Base-by-base conservation (phyloP, 2,888 invertebrate species). In the Torymus auratus region DNA sequence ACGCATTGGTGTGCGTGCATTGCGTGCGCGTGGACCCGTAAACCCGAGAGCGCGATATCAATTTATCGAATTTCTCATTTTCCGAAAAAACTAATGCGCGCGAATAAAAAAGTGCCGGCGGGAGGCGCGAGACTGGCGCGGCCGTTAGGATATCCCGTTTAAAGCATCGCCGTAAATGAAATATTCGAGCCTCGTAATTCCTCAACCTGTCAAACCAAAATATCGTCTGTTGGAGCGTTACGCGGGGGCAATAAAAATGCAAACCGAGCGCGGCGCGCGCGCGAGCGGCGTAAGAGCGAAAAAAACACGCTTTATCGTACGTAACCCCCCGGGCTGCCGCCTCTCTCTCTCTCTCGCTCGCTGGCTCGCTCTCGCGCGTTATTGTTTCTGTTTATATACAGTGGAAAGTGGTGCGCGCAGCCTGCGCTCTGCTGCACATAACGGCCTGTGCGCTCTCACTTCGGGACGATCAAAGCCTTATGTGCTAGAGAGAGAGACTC, bases 181-280 rank as follows among this genome's bases (percentile, higher is more conserved):
- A 78, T 78, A 78, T 78, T 71, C 71, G 71, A 23, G 53, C 58
- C 65, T 71, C 77, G 77, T 78, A 78, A 78, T 71, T 78, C 77
- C 28, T 78, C 70, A 60, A 71, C 52, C 77, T 71, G 71, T 71
- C 77, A 71, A 78, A 78, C 64, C 70, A 62, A 78, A 71, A 78
- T 71, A 78, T 78, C 77, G 71, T 65, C 65, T 65, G 65, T 17
- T 53, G 77, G 52, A 78, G 50, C 71, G 64, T 64, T 65, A 65
- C 52, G 77, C 71, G 65, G 28, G 17, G 56, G 71, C 71, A 70
- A 71, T 78, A 78, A 78, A 78, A 71, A 77, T 77, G 70, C 70
- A 77, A 78, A 78, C 69, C 69, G 55, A 69, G 69, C 56, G 17
- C 61, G n/a, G 62, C 69, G 55, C 62, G 69, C 56, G 17, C 61